Base-by-base conservation (phyloP, 1,140 invertebrate genomes). In the Drosophila equinoxialis region DNA sequence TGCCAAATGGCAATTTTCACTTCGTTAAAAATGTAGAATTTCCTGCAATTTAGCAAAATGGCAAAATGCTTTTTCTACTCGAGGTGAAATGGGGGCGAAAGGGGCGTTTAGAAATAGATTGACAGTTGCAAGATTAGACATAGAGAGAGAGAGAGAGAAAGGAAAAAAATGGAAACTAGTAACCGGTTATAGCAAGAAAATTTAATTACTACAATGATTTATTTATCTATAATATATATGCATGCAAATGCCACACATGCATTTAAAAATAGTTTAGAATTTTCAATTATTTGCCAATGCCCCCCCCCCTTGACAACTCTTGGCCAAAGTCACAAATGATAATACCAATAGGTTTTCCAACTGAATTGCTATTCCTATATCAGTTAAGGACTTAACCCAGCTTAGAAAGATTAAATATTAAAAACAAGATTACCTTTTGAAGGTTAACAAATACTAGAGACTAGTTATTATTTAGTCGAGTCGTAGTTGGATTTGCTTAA, bases 1-100 rank as follows among this genome's bases (percentile, higher is more conserved):
- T 79, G 70, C 65, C 74, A 86, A 71, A 81, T 86, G 79, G 82
- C 78, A 84, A 84, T 83, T 83, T 83, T 83, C 81, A 84, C 81
- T 80, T 84, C 67, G 77, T 77, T 84, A 69, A 84, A 80, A 84
- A 74, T 84, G 68, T 63, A 79, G 63, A 84, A 67, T 83, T 75
- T 77, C 77, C 74, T 67, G 72, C 72, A 63, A 83, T 74, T 81
- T 71, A 72, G 71, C 61, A 23, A 45, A 68, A 74, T 74, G 74
- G 73, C 45, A 75, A 77, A 77, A 77, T 64, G 74, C 65, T 70
- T 76, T 70, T 60, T 66, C 69, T 61, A 74, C 60, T 58, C 33
- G 30, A 33, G n/a, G 13, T 35, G n/a, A 35, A 33, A 8, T 0
- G 14, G 6, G 3, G 55, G n/a, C 0, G 7, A 10, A 37, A 7